Evolutionary conservation across 2,888 invertebrate genomes (phyloP), one percentile per base, ranked within the genome.

Genomic region (Phalera bucephala): DNA sequence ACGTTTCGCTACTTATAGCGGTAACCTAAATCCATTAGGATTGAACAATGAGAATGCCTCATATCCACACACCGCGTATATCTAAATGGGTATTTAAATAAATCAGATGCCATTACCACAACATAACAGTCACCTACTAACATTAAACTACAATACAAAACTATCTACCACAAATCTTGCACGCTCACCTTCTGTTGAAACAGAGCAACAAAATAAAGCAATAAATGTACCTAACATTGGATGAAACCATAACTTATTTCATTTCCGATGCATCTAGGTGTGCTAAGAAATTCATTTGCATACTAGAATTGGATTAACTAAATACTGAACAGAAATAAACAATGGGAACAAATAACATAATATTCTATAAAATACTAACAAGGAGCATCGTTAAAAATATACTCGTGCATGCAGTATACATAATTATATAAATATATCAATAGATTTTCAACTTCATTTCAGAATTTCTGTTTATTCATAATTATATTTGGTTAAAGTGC

Each of bases 71-170:
- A n/a, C n/a, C n/a, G n/a, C n/a, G n/a, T n/a, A n/a, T n/a, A n/a
- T n/a, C n/a, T n/a, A n/a, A n/a, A n/a, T n/a, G n/a, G n/a, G n/a
- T n/a, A n/a, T n/a, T n/a, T n/a, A 9, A n/a, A 22, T n/a, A 22
- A 17, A 19, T 10, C 10, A 29, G 40, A 48, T 52, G 40, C 47
- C 55, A 54, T 55, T 36, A 37, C 33, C 47, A 58, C 36, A 52
- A 58, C 49, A 40, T 29, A 50, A 54, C 37, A 37, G n/a, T 38
- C 21, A 21, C 33, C 42, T 40, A 54, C 44, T 36, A 42, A 54
- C 8, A 21, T 26, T 39, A 42, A 31, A 28, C 37, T 55, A 45
- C 8, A 37, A 37, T 25, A 26, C 14, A 8, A 36, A 39, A 39
- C 33, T 25, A 31, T 31, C 40, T 38, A 34, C 30, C 28, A 17